Percentiles rank a stretch among this genome's conserved stretches.
These are phyloP conservation scores for Drosophila nr. fundita DNA, from an alignment of 2,888 invertebrate genomes.

Conservation along the genomic window DNA sequence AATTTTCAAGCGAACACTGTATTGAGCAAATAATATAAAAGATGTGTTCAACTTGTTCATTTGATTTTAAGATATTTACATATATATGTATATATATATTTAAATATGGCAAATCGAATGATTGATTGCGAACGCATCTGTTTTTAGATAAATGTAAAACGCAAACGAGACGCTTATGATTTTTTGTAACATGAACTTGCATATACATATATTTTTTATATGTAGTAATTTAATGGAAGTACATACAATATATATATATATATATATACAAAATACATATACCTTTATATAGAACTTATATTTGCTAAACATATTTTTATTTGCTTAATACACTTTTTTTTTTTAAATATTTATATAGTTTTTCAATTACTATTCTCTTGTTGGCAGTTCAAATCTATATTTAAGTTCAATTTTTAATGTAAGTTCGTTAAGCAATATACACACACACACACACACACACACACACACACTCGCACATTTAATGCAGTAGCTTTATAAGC, in stretches of 20 bases:
- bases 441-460: constrained; percentile 28
- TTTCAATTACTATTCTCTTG: constrained; percentile 45
- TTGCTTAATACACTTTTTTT: constrained; percentile 35
- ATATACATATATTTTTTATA: constrained; percentile 62
- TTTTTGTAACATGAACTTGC: constrained; percentile 54
- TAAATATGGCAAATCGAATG: constrained; percentile 2
- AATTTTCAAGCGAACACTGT: neutral
- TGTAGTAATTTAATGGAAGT: constrained; percentile 48
- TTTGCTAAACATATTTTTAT: constrained; percentile 23
- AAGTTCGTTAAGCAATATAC: constrained; percentile 56
- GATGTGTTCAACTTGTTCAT: constrained; percentile 16
- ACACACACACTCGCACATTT: constrained; percentile 13
- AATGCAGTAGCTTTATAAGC: constrained; percentile 69
- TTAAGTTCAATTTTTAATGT: constrained; percentile 37
- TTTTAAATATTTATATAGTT: constrained; percentile 20
- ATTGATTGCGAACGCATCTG: constrained; percentile 13
- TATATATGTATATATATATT: constrained; percentile 1
- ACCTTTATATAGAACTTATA: constrained; percentile 36
- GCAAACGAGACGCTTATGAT: constrained; percentile 79
- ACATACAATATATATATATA: constrained; percentile 28
- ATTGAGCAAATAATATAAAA: neutral
- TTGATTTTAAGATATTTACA: constrained; percentile 5
- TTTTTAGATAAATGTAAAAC: constrained; percentile 52
- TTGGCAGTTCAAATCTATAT: constrained; percentile 63
- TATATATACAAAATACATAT: constrained; percentile 19